These are phyloP conservation scores for Tragelaphus eurycerus DNA, from an alignment of 2,797 vertebrate species.

Conservation along the genomic window DNA sequence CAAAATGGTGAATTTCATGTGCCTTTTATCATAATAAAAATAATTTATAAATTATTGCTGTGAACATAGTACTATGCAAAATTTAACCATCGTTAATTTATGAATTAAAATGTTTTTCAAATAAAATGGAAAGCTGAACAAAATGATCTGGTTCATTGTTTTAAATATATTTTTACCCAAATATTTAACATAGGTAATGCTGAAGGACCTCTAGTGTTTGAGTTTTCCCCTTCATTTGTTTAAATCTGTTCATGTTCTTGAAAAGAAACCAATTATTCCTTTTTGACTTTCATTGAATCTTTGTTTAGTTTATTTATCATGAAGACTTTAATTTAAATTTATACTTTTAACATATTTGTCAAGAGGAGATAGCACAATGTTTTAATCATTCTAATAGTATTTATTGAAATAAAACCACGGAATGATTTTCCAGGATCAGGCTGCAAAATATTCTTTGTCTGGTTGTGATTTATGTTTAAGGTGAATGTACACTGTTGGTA, in stretches of 20 bases:
- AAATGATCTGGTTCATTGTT: neutral
- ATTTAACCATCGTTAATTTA: neutral
- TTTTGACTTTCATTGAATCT: neutral
- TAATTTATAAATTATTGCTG: neutral
- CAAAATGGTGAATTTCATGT: neutral
- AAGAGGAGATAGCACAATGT: neutral
- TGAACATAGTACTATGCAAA: neutral
- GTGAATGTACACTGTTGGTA: neutral
- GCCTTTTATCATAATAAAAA: neutral
- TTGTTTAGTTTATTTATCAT: neutral
- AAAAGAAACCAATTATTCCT: neutral
- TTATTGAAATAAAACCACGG: neutral
- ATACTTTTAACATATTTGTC: neutral
- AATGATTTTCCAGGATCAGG: neutral
- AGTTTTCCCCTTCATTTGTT: neutral
- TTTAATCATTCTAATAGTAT: neutral
- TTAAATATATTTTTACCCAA: neutral
- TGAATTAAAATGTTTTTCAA: neutral
- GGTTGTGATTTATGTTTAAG: conserved; percentile 21
- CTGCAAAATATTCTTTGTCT: conserved; percentile 4
- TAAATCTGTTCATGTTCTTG: neutral
- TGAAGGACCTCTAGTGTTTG: neutral
- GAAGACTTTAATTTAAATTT: conserved; percentile 34
- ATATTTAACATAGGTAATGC: neutral
- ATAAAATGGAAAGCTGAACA: neutral